Conservation (phyloP, 1,140 invertebrate genomes). For the Temnothorax nylanderi region DNA sequence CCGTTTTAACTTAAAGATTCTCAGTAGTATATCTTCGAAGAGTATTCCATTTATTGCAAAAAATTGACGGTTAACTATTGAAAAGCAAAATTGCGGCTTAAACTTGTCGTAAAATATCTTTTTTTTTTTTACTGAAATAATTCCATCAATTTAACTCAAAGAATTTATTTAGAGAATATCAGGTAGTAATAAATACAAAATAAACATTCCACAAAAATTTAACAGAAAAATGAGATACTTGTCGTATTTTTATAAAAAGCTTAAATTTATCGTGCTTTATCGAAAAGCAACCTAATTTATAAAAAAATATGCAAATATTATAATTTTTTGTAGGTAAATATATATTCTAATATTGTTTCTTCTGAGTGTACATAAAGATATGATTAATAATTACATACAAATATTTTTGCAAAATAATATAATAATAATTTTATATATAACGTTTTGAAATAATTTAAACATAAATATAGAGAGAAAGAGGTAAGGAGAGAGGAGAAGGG, state of each 20-base stretch:
- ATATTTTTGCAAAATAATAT: neutral
- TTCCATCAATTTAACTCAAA: neutral
- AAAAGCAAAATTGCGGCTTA: neutral
- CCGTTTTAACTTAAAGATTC: conserved; percentile 49
- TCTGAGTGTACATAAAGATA: neutral
- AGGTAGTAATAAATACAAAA: neutral
- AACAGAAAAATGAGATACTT: neutral
- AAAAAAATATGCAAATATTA: neutral
- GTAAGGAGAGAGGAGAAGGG: too few species aligned
- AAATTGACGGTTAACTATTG: neutral
- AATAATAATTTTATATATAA: neutral
- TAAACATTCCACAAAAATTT: neutral
- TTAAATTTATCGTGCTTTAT: neutral
- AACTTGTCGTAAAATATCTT: neutral
- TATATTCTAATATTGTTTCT: neutral
- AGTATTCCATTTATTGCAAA: conserved; percentile 7
- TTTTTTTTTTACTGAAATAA: neutral
- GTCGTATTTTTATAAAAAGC: neutral
- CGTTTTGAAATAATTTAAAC: neutral
- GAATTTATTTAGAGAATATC: neutral
- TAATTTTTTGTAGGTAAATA: neutral
- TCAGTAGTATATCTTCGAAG: neutral
- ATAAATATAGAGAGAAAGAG: neutral
- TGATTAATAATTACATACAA: neutral
- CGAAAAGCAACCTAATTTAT: neutral